Evolutionary conservation across 2,113 vertebrate species (phyloP), one percentile per base, ranked within the genome.

Genomic region (Macrotis lagotis): DNA sequence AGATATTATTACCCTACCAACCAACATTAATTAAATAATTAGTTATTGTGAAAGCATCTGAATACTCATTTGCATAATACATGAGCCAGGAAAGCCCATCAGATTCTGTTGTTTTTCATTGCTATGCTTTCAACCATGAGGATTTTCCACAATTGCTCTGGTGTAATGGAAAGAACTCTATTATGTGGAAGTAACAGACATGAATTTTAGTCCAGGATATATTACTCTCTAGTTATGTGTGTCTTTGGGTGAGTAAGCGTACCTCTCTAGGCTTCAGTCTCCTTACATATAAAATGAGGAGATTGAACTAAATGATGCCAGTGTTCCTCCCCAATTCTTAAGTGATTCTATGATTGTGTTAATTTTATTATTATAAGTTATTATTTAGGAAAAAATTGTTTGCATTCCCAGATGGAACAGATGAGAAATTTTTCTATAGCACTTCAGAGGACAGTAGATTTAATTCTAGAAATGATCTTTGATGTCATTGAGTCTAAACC

Each of bases 61-160:
- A 97, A 94, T 90, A 96, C 52, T 95, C 44, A 90, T 94, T 93
- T 93, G 51, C 74, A 3, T 91, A 91, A 90, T 96, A 95, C 28
- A 50, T 92, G 92, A 95, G 96, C 93, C 91, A 48, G 31, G 25
- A 92, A 66, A n/a, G 25, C 49, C 94, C 44, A 49, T 50, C 90
- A 95, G 94, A 95, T 93, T 91, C 94, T 66, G 92, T 96, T 83
- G 88, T 51, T 91, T 52, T 94, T 93, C 92, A 83, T 83, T 48
- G 5, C 93, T 94, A 53, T 51, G 50, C 26, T 91, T 7, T 89
- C 95, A 49, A 92, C 94, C 59, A 66, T 12, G 51, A 91, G 49
- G 94, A 22, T 92, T 97, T 97, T 95, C 88, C 48, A 93, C 94
- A 93, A 93, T 96, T 92, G 51, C n/a, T 53, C 3, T 74, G 66